Conservation (phyloP, 2,888 invertebrate species). For the Drosophila picticornis region DNA sequence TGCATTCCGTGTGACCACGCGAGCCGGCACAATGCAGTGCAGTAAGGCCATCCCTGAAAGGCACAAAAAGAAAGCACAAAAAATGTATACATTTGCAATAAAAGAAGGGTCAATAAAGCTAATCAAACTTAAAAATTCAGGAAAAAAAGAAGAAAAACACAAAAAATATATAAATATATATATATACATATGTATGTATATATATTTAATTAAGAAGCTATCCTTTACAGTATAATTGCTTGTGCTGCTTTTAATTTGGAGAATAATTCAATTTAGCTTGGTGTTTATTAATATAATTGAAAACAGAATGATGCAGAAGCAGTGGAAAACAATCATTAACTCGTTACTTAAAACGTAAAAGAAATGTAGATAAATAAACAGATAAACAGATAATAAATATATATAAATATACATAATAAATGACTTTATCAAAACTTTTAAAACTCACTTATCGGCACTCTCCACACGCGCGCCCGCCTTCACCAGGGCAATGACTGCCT, state of each 20-base stretch:
- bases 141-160: no score
- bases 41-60: slow-evolving; percentile 94
- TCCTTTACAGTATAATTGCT: not conserved
- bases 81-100: not conserved
- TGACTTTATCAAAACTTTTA: not conserved
- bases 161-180: no score
- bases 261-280: not conserved
- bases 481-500: slow-evolving; percentile 94
- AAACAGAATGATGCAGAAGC: not conserved
- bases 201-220: not conserved
- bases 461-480: slow-evolving; percentile 94
- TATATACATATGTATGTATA: not conserved
- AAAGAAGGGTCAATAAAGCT: not conserved
- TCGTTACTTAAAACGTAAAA: not conserved
- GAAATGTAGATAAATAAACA: not conserved
- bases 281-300: not conserved
- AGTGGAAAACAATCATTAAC: not conserved
- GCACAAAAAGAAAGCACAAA: not conserved
- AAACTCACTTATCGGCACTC: slow-evolving; percentile 90
- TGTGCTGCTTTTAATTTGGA: not conserved
- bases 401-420: not conserved
- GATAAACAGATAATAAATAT: not conserved
- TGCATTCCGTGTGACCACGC: slow-evolving; percentile 96
- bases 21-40: slow-evolving; percentile 99
- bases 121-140: not conserved